Percentiles rank a stretch among this genome's conserved stretches.
Evolutionary conservation across 2,888 invertebrate species (phyloP).

Genomic region (Malachius bipustulatus): DNA sequence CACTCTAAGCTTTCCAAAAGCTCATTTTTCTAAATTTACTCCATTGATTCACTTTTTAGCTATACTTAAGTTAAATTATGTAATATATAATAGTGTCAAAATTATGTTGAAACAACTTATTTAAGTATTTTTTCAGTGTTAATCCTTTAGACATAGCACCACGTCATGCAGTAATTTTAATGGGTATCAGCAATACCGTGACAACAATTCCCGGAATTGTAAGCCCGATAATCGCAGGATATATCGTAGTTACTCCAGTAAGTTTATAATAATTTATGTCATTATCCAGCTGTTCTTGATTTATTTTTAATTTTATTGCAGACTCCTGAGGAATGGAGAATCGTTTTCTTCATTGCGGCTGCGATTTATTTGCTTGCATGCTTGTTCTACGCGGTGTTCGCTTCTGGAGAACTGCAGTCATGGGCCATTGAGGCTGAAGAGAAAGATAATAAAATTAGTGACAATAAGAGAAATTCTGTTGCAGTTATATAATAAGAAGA

Average conservation of each 20-base stretch:
- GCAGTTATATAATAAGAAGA: too few relatives aligned
- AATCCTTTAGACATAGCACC: constrained; percentile 86
- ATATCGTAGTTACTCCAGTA: constrained; percentile 24
- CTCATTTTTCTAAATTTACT: too few relatives aligned
- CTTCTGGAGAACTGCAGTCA: constrained; percentile 69
- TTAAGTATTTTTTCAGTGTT: constrained; percentile 47
- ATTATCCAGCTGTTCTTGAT: neutral
- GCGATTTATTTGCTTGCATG: constrained; percentile 75
- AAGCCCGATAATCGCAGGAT: constrained; percentile 19
- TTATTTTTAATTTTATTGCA: constrained; percentile 33
- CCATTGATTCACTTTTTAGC: too few relatives aligned
- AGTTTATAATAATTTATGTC: constrained; percentile 4
- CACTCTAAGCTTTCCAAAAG: too few relatives aligned
- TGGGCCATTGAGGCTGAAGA: constrained; percentile 51
- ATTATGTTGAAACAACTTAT: too few relatives aligned
- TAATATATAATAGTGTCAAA: too few relatives aligned
- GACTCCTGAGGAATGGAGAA: constrained; percentile 69
- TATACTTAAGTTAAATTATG: too few relatives aligned
- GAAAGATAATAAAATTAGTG: too few relatives aligned
- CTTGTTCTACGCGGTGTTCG: constrained; percentile 64
- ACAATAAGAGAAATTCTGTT: too few relatives aligned
- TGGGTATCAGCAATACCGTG: constrained; percentile 85
- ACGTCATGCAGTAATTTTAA: constrained; percentile 79
- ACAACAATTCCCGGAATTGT: constrained; percentile 73
- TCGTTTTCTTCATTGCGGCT: constrained; percentile 77